These are phyloP conservation scores for Anastatus disparis DNA, from an alignment of 1,140 invertebrate genomes.

Conservation along the genomic window DNA sequence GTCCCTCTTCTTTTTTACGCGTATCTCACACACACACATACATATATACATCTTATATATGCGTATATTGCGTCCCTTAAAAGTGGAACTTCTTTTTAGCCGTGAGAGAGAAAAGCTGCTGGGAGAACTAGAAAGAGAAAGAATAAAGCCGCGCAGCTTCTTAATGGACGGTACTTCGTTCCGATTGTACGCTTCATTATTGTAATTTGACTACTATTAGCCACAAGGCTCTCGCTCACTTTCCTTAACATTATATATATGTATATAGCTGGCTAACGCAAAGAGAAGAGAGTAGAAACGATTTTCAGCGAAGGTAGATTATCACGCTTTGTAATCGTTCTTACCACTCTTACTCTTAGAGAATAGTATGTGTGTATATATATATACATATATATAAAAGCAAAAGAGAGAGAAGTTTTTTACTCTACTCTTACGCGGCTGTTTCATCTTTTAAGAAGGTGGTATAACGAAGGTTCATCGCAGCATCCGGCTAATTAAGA, in stretches of 20 bases:
- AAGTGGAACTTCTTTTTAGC: not conserved
- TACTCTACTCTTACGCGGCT: not conserved
- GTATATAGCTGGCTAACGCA: too few species aligned
- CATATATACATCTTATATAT: conserved; percentile 50
- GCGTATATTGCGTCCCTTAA: not conserved
- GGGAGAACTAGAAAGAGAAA: not conserved
- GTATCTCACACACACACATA: not conserved
- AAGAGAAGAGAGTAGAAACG: not conserved
- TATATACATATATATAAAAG: not conserved
- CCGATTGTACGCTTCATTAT: conserved; percentile 59
- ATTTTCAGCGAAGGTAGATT: conserved; percentile 45
- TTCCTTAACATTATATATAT: too few species aligned
- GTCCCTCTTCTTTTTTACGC: not conserved
- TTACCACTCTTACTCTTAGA: not conserved
- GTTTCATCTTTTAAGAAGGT: too few species aligned
- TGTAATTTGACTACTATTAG: conserved; percentile 58
- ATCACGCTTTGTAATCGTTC: conserved; percentile 45
- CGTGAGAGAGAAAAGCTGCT: not conserved
- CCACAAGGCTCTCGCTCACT: not conserved
- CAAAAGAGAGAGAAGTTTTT: too few species aligned
- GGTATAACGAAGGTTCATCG: not conserved
- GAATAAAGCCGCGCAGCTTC: conserved; percentile 31
- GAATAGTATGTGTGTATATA: not conserved
- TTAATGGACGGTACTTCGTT: conserved; percentile 59
- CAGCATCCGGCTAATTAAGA: conserved; percentile 19